Conservation (phyloP, 2,113 vertebrate species). For the Hypomesus transpacificus region DNA sequence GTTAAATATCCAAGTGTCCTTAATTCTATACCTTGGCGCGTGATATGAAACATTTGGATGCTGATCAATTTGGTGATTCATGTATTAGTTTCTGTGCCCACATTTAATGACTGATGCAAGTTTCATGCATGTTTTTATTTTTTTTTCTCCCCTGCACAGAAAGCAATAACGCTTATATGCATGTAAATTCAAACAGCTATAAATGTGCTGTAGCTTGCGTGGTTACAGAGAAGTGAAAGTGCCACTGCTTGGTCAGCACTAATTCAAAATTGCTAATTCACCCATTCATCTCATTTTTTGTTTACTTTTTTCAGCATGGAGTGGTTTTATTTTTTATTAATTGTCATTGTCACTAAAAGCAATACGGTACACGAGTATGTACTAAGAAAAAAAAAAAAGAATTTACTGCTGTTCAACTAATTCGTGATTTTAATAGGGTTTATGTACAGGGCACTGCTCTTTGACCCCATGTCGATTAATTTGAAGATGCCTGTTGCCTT, state of each 20-base stretch:
- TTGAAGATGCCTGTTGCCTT: slow-evolving; percentile 1
- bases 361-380: not conserved
- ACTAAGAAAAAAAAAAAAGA: not conserved
- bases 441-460: not conserved
- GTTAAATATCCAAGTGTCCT: slow-evolving; percentile 18
- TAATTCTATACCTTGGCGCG: slow-evolving; percentile 5
- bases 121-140: no score
- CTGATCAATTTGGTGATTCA: slow-evolving; percentile 4
- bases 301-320: no score
- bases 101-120: not conserved
- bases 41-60: slow-evolving; percentile 8
- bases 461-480: not conserved
- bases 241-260: no score
- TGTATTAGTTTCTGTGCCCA: not conserved
- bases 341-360: not conserved
- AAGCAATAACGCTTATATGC: slow-evolving; percentile 2
- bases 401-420: not conserved
- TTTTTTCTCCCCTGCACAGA: no score
- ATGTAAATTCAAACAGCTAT: not conserved
- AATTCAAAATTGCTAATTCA: no score
- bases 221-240: no score
- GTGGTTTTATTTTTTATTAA: no score
- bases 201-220: not conserved
- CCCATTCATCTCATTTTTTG: no score
- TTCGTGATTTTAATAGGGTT: not conserved